phyloP scores from a whole-genome alignment of 1,140 invertebrate genomes.

The Copidosoma floridanum region DNA sequence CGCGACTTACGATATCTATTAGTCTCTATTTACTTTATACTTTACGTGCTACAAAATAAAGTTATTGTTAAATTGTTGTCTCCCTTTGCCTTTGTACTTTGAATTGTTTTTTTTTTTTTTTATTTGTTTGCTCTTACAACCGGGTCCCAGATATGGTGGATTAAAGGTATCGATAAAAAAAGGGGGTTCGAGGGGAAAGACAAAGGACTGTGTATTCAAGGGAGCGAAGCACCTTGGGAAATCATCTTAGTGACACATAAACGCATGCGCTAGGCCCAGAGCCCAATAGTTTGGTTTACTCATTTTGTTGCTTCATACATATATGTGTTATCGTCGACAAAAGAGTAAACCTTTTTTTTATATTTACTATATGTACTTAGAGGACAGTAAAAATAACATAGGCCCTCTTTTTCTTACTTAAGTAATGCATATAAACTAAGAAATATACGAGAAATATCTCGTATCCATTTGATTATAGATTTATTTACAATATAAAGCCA shows the following conservation, averaged over 20 bases:
- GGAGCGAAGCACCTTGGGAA: conserved; percentile 23
- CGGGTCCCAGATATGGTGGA: no score
- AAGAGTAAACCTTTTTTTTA: not conserved
- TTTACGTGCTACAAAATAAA: not conserved
- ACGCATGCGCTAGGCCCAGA: conserved; percentile 13
- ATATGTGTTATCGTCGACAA: not conserved
- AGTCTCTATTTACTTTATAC: not conserved
- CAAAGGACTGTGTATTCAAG: conserved; percentile 21
- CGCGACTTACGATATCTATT: conserved; percentile 1
- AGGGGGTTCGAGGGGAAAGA: not conserved
- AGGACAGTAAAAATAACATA: no score
- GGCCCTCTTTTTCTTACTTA: no score
- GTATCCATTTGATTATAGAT: not conserved
- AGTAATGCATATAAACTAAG: no score
- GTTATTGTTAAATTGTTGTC: conserved; percentile 9
- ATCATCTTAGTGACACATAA: conserved; percentile 13
- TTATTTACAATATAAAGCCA: conserved; percentile 12
- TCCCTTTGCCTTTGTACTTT: conserved; percentile 20
- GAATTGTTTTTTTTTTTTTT: not conserved
- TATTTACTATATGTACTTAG: no score
- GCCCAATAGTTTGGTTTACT: not conserved
- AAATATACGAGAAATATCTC: no score
- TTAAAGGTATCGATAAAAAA: no score
- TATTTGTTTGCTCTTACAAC: no score
- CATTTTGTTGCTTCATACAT: no score